Conservation (phyloP, 2,113 vertebrate genomes). For the Antechinus stuartii region DNA sequence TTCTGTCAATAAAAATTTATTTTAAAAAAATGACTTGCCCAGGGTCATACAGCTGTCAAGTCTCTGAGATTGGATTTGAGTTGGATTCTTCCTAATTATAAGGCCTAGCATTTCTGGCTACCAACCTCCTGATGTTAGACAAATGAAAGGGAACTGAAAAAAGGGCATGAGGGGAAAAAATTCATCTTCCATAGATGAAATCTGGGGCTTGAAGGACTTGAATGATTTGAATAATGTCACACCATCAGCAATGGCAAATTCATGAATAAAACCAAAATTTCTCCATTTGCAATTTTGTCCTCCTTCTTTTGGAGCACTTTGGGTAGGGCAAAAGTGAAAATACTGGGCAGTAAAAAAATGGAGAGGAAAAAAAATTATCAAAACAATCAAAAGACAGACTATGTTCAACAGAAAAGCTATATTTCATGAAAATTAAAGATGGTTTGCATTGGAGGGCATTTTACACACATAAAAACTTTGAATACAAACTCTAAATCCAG, state of each 20-base stretch:
- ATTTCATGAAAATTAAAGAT: neutral
- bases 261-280: neutral
- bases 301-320: neutral
- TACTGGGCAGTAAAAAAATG: neutral
- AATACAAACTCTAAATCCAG: neutral
- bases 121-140: neutral
- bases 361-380: neutral
- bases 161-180: neutral
- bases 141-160: neutral
- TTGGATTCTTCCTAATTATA: neutral
- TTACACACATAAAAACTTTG: neutral
- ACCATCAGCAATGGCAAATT: neutral
- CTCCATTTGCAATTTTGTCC: neutral
- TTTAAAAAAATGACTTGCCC: neutral
- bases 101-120: neutral
- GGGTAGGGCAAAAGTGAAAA: neutral
- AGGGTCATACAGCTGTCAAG: neutral
- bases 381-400: neutral
- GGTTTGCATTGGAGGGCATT: neutral
- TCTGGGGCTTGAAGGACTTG: neutral
- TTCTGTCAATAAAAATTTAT: too few relatives aligned
- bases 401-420: neutral
- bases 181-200: neutral
- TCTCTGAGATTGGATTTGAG: neutral
- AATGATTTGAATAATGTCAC: neutral